phyloP scores from a whole-genome alignment of 2,888 invertebrate genomes.

The Xylota segnis region DNA sequence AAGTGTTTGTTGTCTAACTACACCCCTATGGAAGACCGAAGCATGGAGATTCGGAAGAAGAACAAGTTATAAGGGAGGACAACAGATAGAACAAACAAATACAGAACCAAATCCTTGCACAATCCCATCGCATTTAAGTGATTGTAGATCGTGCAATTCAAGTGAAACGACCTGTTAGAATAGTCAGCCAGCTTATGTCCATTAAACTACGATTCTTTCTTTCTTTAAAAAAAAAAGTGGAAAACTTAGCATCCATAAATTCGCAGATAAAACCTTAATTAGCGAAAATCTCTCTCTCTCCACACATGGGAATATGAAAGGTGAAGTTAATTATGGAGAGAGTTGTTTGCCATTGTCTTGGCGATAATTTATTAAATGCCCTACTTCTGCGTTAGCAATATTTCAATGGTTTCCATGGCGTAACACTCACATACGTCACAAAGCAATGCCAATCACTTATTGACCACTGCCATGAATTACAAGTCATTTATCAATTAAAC shows the following conservation, averaged over 20 bases:
- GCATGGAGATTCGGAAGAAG: too few species aligned
- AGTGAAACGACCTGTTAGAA: too few species aligned
- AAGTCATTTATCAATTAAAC: slow-evolving; percentile 9
- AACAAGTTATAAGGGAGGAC: too few species aligned
- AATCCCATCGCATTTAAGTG: too few species aligned
- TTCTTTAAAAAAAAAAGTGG: neutral
- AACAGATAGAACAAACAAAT: too few species aligned
- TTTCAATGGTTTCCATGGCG: slow-evolving; percentile 20
- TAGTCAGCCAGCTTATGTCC: too few species aligned
- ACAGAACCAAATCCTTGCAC: too few species aligned
- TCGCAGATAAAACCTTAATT: neutral
- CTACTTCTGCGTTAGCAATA: slow-evolving; percentile 9
- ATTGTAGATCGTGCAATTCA: too few species aligned
- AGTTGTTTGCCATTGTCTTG: slow-evolving; percentile 25
- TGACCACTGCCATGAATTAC: slow-evolving; percentile 7
- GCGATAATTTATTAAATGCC: slow-evolving; percentile 21
- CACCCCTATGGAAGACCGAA: too few species aligned
- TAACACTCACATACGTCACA: slow-evolving; percentile 12
- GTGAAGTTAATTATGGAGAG: slow-evolving; percentile 11
- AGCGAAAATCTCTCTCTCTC: neutral
- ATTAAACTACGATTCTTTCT: too few species aligned
- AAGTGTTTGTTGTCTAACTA: too few species aligned
- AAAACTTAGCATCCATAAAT: neutral
- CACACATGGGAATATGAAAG: slow-evolving; percentile 7
- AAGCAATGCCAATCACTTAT: slow-evolving; percentile 11